Conservation (phyloP, 2,797 vertebrate species). For the Fratercula arctica region DNA sequence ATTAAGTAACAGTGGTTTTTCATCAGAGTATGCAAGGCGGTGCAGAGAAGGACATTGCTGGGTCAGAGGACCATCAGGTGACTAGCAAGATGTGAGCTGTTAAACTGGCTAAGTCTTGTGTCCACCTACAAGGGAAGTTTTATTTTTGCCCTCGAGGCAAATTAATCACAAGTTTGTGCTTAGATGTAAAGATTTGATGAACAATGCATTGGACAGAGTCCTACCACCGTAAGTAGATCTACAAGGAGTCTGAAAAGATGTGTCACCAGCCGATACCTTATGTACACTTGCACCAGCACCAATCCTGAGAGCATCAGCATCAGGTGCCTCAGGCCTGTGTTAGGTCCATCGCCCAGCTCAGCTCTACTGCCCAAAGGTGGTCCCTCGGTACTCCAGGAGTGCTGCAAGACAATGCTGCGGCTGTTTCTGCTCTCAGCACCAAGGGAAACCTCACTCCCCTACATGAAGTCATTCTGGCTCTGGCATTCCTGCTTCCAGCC, state of each 20-base stretch:
- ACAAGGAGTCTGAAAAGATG: background rate
- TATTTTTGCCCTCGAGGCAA: background rate
- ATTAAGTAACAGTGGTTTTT: background rate
- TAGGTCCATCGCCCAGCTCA: too few species aligned
- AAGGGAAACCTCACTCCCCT: background rate
- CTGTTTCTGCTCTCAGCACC: background rate
- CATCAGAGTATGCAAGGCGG: background rate
- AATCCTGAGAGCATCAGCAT: background rate
- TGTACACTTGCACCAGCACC: background rate
- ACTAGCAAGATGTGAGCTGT: background rate
- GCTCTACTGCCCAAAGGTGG: background rate
- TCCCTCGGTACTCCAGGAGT: background rate
- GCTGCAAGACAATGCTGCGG: background rate
- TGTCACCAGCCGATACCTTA: background rate
- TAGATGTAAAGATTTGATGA: background rate
- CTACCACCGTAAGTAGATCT: background rate
- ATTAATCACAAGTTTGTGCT: background rate
- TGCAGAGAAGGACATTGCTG: background rate
- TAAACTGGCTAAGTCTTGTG: background rate
- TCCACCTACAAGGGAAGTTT: background rate
- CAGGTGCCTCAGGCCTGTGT: accelerated
- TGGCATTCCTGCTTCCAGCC: background rate
- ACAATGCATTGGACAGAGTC: background rate
- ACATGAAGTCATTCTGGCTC: background rate
- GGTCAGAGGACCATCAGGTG: background rate